These are phyloP conservation scores for Tenualosa ilisha DNA, from an alignment of 2,797 vertebrate genomes.

Conservation along the genomic window DNA sequence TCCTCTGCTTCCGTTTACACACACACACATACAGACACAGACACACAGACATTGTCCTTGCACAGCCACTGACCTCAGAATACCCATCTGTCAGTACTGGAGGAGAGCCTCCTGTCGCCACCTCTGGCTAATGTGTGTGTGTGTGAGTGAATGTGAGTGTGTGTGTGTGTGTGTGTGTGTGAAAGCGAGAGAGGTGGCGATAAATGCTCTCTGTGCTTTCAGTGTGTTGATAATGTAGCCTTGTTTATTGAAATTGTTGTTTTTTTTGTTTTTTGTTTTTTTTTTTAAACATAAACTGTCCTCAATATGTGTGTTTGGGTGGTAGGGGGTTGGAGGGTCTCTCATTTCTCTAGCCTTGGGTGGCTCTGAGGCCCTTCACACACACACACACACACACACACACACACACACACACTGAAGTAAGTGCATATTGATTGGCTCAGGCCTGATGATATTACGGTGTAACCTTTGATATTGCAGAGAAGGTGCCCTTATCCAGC, in stretches of 20 bases:
- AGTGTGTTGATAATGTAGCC: too few relatives aligned
- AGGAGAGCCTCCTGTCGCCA: slow-evolving; percentile 16
- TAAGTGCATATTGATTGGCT: slow-evolving; percentile 72
- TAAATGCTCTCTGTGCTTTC: background rate
- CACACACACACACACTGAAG: slow-evolving; percentile 44
- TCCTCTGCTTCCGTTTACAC: slow-evolving; percentile 40
- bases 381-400: too few relatives aligned
- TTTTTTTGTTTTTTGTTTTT: too few relatives aligned
- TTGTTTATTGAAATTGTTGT: too few relatives aligned
- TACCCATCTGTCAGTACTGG: slow-evolving; percentile 38
- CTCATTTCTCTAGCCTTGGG: too few relatives aligned
- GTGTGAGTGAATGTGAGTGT: background rate
- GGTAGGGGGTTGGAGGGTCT: slow-evolving; percentile 55
- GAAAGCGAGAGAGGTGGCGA: background rate
- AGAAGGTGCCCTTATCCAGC: slow-evolving; percentile 68
- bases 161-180: slow-evolving; percentile 55
- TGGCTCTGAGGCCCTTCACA: background rate
- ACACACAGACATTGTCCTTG: slow-evolving; percentile 34
- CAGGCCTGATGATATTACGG: slow-evolving; percentile 70
- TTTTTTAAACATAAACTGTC: too few relatives aligned
- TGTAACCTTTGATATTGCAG: slow-evolving; percentile 55
- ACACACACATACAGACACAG: background rate
- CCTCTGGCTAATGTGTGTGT: slow-evolving; percentile 54
- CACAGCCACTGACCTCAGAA: slow-evolving; percentile 44
- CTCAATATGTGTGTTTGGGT: slow-evolving; percentile 60